Percentiles rank a stretch among this genome's conserved stretches.
Conservation (phyloP, 1,140 invertebrate genomes). For the Lepidurus apus region DNA sequence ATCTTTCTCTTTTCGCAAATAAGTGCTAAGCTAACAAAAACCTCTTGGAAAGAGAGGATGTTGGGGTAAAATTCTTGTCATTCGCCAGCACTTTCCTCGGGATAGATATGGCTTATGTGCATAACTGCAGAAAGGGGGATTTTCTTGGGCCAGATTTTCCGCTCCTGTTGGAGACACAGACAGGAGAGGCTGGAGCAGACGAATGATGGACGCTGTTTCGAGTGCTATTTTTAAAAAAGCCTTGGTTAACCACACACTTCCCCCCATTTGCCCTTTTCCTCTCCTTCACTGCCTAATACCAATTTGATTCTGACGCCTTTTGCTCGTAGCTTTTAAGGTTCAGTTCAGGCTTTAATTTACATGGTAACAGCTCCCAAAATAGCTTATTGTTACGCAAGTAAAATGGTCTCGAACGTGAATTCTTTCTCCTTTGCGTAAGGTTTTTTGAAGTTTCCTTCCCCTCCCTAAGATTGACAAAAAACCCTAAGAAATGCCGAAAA, state of each 20-base stretch:
- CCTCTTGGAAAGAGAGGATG: not conserved
- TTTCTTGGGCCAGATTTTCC: not conserved
- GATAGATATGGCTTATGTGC: conserved; percentile 11
- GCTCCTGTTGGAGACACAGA: not conserved
- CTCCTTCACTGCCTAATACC: conserved; percentile 13
- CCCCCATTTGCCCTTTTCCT: not conserved
- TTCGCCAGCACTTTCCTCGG: not conserved
- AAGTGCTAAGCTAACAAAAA: not conserved
- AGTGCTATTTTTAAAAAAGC: not conserved
- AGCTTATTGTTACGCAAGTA: conserved; percentile 5
- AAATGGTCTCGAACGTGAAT: too few relatives aligned
- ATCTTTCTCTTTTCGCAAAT: not conserved
- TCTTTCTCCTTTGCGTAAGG: too few relatives aligned
- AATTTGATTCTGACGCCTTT: not conserved
- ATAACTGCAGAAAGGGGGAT: conserved; percentile 10
- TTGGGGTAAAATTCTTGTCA: not conserved
- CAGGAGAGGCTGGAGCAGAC: not conserved
- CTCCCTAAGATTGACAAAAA: too few relatives aligned
- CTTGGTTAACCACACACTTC: conserved; percentile 10
- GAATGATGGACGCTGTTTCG: not conserved
- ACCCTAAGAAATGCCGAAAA: too few relatives aligned
- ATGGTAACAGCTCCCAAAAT: conserved; percentile 8
- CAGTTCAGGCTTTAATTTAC: conserved; percentile 7
- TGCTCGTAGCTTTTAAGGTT: not conserved
- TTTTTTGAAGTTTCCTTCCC: too few relatives aligned